Evolutionary conservation across 2,888 invertebrate species (phyloP).

Genomic region (Xiphydria camelus): DNA sequence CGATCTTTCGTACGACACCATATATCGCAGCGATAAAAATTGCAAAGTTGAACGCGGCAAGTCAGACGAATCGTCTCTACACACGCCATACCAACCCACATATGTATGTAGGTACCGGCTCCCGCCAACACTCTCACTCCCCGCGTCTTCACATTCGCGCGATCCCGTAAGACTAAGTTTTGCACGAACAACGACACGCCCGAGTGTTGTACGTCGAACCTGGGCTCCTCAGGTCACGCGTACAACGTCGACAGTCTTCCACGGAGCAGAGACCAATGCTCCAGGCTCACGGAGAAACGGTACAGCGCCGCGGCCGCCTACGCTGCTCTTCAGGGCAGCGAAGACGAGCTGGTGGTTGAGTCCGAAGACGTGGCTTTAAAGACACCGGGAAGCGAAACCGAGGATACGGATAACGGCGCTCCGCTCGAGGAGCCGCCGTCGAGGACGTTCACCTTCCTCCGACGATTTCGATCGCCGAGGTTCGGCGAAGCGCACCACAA

Average conservation of each 20-base stretch:
- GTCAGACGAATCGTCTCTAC: too few species aligned
- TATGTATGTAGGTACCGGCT: too few species aligned
- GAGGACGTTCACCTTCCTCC: slow-evolving; percentile 59
- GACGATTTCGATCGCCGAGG: slow-evolving; percentile 58
- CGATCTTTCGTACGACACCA: too few species aligned
- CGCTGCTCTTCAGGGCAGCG: slow-evolving; percentile 54
- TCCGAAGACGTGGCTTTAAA: slow-evolving; percentile 43
- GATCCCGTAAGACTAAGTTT: too few species aligned
- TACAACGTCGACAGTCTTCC: slow-evolving; percentile 48
- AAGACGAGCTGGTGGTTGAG: slow-evolving; percentile 53
- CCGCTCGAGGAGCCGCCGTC: slow-evolving; percentile 28
- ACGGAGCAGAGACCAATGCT: slow-evolving; percentile 42
- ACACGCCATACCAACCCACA: too few species aligned
- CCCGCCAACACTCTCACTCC: too few species aligned
- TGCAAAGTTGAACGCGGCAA: too few species aligned
- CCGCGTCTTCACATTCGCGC: too few species aligned
- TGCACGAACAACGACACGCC: too few species aligned
- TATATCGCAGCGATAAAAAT: too few species aligned
- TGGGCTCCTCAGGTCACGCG: slow-evolving; percentile 42
- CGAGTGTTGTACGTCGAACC: too few species aligned
- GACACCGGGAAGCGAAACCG: slow-evolving; percentile 57
- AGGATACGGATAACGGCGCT: slow-evolving; percentile 57
- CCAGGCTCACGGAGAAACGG: slow-evolving; percentile 44
- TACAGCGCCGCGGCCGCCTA: slow-evolving; percentile 51
- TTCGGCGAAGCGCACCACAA: slow-evolving; percentile 65